Conservation (phyloP, 2,113 vertebrate genomes). For the Turnix velox region DNA sequence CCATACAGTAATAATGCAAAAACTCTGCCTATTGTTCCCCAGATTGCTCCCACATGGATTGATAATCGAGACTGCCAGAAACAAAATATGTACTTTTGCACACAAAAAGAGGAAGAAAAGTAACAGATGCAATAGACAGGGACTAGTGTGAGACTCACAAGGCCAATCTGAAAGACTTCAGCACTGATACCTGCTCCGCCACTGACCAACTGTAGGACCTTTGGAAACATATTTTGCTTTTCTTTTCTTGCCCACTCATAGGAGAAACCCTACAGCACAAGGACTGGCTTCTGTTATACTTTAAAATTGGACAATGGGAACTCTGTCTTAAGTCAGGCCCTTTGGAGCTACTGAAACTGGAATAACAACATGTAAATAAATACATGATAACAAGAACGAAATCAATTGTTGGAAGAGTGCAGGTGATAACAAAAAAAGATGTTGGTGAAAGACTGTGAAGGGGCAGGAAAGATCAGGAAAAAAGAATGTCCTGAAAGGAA, state of each 20-base stretch:
- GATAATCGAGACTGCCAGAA: not conserved
- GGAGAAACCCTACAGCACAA: not conserved
- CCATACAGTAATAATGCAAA: not conserved
- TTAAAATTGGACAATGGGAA: not conserved
- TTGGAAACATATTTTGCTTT: not conserved
- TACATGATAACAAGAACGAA: not conserved
- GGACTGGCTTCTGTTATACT: not conserved
- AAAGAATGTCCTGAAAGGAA: not conserved
- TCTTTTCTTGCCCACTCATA: not conserved
- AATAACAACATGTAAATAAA: not conserved
- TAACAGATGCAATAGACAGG: not conserved
- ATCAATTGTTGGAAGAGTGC: not conserved
- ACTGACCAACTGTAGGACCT: not conserved
- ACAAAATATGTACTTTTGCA: not conserved
- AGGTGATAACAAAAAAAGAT: not conserved
- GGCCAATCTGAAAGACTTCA: not conserved
- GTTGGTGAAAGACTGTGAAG: not conserved
- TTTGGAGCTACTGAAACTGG: not conserved
- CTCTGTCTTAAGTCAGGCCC: not conserved
- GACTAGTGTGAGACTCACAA: not conserved
- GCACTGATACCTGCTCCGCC: not conserved
- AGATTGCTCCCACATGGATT: not conserved
- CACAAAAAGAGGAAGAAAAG: not conserved
- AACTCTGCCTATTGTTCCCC: not conserved
- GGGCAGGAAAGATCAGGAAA: not conserved